These are phyloP conservation scores for Ara ararauna DNA, from an alignment of 2,797 vertebrate species.

Conservation along the genomic window DNA sequence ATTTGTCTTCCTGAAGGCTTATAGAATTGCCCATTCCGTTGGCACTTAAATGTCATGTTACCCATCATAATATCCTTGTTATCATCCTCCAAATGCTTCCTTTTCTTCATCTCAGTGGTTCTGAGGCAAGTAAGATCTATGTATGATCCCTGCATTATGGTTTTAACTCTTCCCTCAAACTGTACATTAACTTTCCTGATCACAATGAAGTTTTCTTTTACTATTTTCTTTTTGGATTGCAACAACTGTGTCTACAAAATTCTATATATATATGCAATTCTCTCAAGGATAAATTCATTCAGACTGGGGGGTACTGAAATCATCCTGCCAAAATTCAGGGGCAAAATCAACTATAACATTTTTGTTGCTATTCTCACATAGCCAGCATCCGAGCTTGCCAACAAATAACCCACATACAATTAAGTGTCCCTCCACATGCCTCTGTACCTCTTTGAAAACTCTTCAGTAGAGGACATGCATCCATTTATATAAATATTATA, in stretches of 20 bases:
- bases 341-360: accelerated
- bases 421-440: neutral
- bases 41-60: neutral
- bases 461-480: neutral
- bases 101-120: constrained; percentile 3
- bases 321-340: neutral
- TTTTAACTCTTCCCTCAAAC: constrained; percentile 12
- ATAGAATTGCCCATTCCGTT: constrained; percentile 2
- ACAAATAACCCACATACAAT: neutral
- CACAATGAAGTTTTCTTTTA: neutral
- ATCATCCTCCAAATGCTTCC: constrained; percentile 12
- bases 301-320: neutral
- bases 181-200: neutral
- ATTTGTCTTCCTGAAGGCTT: constrained; percentile 41
- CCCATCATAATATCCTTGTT: constrained; percentile 37
- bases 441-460: neutral
- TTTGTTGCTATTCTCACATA: neutral
- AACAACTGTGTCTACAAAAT: neutral
- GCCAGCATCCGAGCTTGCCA: neutral
- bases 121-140: neutral
- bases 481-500: neutral
- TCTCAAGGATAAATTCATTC: neutral
- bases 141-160: neutral
- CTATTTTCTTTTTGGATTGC: neutral
- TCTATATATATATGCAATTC: neutral